Conservation (phyloP, 1,140 invertebrate species). For the Nautilus pompilius region DNA sequence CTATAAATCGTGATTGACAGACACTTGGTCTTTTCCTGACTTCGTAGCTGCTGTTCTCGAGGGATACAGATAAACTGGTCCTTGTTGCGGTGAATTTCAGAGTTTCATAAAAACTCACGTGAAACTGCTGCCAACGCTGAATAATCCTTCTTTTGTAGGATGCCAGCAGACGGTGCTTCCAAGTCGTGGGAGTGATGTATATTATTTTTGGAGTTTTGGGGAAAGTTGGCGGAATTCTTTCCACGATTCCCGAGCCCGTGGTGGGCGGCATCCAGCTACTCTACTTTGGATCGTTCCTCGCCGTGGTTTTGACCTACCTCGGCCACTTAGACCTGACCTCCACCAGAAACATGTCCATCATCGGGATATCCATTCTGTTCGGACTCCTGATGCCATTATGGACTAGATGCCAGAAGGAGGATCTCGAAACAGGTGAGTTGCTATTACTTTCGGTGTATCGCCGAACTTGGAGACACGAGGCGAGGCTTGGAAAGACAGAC, state of each 20-base stretch:
- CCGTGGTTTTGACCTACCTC: background rate
- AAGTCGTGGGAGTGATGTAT: slow-evolving; percentile 75
- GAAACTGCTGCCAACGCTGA: no score
- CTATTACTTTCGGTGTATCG: no score
- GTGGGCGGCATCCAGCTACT: slow-evolving; percentile 82
- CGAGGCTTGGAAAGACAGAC: no score
- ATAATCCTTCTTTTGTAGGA: slow-evolving; percentile 62
- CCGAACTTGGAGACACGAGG: no score
- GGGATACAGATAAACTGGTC: no score
- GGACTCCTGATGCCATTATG: slow-evolving; percentile 37
- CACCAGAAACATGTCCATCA: slow-evolving; percentile 23
- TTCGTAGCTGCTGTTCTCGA: no score
- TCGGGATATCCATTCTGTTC: slow-evolving; percentile 49
- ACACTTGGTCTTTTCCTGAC: no score
- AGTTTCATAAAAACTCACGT: no score
- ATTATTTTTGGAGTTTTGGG: slow-evolving; percentile 69
- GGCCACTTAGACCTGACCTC: slow-evolving; percentile 29
- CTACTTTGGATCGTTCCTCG: slow-evolving; percentile 67
- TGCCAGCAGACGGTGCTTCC: slow-evolving; percentile 77
- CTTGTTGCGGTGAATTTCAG: no score
- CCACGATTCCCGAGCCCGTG: slow-evolving; percentile 81
- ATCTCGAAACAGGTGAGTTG: no score
- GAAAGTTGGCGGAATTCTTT: slow-evolving; percentile 74
- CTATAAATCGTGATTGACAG: no score
- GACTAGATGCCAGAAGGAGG: no score